These are phyloP conservation scores for Aplocera efformata DNA, from an alignment of 2,888 invertebrate species.

Conservation along the genomic window DNA sequence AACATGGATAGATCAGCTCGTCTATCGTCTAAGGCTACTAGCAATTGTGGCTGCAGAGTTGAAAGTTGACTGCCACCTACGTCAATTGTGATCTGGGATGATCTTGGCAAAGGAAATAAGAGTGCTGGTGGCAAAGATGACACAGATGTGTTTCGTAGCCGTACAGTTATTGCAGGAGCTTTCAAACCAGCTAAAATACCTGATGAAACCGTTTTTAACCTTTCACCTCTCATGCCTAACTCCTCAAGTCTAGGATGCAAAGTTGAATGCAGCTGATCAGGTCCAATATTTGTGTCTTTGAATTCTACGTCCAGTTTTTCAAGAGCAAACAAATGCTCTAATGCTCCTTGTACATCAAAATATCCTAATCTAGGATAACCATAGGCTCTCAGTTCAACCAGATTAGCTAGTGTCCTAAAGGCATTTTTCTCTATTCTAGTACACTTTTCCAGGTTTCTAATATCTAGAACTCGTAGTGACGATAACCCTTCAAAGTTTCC, in stretches of 20 bases:
- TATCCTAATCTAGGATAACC: constrained; percentile 90
- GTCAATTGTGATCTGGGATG: constrained; percentile 89
- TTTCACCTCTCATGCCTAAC: constrained; percentile 86
- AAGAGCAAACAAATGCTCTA: constrained; percentile 87
- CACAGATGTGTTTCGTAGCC: constrained; percentile 90
- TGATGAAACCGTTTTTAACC: constrained; percentile 88
- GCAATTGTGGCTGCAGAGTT: constrained; percentile 87
- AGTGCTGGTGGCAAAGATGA: constrained; percentile 88
- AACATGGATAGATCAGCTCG: constrained; percentile 86
- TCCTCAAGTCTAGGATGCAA: constrained; percentile 88
- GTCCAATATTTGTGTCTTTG: constrained; percentile 89
- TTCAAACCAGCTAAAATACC: constrained; percentile 92
- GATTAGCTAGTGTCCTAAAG: constrained; percentile 85
- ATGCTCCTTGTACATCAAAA: constrained; percentile 90
- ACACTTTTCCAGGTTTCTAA: constrained; percentile 84
- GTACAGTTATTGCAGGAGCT: constrained; percentile 85
- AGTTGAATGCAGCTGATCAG: constrained; percentile 89
- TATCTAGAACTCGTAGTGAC: constrained; percentile 82
- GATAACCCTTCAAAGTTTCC: constrained; percentile 87
- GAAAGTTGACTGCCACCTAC: constrained; percentile 88
- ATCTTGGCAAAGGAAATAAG: constrained; percentile 92
- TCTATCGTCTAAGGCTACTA: constrained; percentile 90
- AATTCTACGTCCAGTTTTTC: constrained; percentile 91
- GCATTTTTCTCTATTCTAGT: constrained; percentile 90
- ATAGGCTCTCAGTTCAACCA: constrained; percentile 85